Percentiles rank a stretch among this genome's conserved stretches.
Evolutionary conservation across 2,797 vertebrate species (phyloP).

Genomic region (Hydrolagus colliei): DNA sequence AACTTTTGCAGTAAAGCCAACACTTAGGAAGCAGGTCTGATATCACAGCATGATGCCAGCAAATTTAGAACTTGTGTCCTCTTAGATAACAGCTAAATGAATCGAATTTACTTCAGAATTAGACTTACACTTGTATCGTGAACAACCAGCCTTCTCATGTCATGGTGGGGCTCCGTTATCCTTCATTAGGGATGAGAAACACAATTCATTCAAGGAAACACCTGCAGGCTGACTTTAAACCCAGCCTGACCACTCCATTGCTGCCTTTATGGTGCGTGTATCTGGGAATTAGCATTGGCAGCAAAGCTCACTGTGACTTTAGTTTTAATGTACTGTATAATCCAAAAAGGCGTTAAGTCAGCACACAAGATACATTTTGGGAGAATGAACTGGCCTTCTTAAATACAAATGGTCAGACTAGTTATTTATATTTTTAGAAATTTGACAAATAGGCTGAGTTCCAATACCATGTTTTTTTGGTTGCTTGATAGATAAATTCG

Average conservation of each 20-base stretch:
- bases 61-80: conserved; percentile 16
- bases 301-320: conserved; percentile 54
- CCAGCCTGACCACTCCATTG: conserved; percentile 50
- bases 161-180: conserved; percentile 42
- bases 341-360: conserved; percentile 12
- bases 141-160: neutral
- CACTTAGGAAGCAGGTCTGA: conserved; percentile 5
- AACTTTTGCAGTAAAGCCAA: neutral
- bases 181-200: conserved; percentile 56
- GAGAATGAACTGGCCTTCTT: neutral
- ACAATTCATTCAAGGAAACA: conserved; percentile 61
- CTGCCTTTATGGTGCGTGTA: conserved; percentile 65
- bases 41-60: neutral
- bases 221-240: conserved; percentile 61
- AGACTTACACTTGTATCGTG: neutral
- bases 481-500: conserved; percentile 32
- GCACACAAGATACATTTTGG: neutral
- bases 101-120: neutral
- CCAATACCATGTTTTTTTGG: conserved; percentile 32
- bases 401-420: conserved; percentile 11
- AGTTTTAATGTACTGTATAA: conserved; percentile 51
- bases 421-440: conserved; percentile 28
- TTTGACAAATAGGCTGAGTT: conserved; percentile 29
- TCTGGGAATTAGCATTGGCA: conserved; percentile 62
- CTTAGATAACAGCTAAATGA: neutral